A percentile compares a stretch with the other conserved stretches of the same genome.
These are phyloP conservation scores for Entomobrya proxima DNA, from an alignment of 2,888 invertebrate species.

Conservation along the genomic window DNA sequence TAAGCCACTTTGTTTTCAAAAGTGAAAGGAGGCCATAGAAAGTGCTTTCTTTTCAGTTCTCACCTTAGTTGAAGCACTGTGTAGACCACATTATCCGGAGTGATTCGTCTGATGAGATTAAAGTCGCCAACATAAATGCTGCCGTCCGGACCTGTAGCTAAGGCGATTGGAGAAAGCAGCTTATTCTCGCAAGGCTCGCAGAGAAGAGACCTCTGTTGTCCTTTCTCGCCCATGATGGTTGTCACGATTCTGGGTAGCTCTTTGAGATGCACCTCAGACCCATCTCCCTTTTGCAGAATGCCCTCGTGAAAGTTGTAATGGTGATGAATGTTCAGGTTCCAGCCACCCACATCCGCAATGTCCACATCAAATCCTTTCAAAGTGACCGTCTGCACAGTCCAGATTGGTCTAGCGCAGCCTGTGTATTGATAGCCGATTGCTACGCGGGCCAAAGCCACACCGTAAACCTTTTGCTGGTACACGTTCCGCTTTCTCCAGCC, in stretches of 20 bases:
- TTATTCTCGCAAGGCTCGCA: conserved; percentile 92
- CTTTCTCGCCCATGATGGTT: conserved; percentile 91
- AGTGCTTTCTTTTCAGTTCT: conserved; percentile 66
- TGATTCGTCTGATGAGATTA: conserved; percentile 93
- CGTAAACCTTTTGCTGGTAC: conserved; percentile 95
- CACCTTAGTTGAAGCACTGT: conserved; percentile 92
- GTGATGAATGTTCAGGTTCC: conserved; percentile 98
- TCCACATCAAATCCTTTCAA: conserved; percentile 97
- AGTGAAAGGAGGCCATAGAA: background rate
- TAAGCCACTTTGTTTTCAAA: background rate
- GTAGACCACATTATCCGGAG: conserved; percentile 91
- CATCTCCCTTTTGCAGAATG: conserved; percentile 97
- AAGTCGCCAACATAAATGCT: conserved; percentile 98
- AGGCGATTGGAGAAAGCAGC: conserved; percentile 93
- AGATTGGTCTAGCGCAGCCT: conserved; percentile 90
- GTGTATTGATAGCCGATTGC: conserved; percentile 95
- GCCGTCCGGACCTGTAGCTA: conserved; percentile 97
- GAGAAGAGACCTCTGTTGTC: conserved; percentile 88
- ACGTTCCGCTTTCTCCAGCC: conserved; percentile 97
- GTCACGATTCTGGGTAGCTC: conserved; percentile 92
- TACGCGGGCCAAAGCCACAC: conserved; percentile 90
- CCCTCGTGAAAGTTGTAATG: conserved; percentile 99
- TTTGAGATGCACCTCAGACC: conserved; percentile 92
- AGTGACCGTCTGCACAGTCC: conserved; percentile 96
- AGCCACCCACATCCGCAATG: conserved; percentile 93